Conservation (phyloP, 1,140 invertebrate species). For the Danaus plexippus region DNA sequence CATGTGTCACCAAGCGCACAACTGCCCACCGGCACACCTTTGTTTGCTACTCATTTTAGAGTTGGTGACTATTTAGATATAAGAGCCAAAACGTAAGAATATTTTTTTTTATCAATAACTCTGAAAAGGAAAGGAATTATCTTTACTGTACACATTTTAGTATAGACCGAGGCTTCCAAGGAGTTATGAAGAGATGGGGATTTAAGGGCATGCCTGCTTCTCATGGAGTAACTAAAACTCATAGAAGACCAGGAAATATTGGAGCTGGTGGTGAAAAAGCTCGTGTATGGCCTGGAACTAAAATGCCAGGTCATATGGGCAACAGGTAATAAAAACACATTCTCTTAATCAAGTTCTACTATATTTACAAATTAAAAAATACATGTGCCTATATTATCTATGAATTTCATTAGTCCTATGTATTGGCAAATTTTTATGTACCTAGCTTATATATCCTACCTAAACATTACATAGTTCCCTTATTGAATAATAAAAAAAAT, state of each 20-base stretch:
- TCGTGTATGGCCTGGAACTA: conserved; percentile 94
- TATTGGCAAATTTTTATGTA: too few relatives aligned
- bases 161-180: conserved; percentile 96
- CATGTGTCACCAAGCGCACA: conserved; percentile 88
- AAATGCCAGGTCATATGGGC: conserved; percentile 98
- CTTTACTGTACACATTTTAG: conserved; percentile 65
- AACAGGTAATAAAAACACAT: conserved; percentile 64
- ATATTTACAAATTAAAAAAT: too few relatives aligned
- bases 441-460: too few relatives aligned
- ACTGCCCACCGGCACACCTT: conserved; percentile 91
- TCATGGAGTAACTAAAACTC: conserved; percentile 96
- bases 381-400: too few relatives aligned
- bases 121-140: conserved; percentile 1
- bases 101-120: conserved; percentile 9
- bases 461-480: neutral
- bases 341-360: too few relatives aligned
- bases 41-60: conserved; percentile 90
- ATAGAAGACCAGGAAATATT: conserved; percentile 92
- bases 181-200: conserved; percentile 96
- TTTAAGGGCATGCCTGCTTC: conserved; percentile 94
- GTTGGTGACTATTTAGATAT: conserved; percentile 94
- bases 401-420: too few relatives aligned
- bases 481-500: conserved; percentile 25
- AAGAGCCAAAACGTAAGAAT: conserved; percentile 90
- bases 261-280: conserved; percentile 87